A percentile compares a stretch with the other conserved stretches of the same genome.
Evolutionary conservation across 92 coral and sea anemone species (phyloP).

Genomic region (Meandrina meandrites): DNA sequence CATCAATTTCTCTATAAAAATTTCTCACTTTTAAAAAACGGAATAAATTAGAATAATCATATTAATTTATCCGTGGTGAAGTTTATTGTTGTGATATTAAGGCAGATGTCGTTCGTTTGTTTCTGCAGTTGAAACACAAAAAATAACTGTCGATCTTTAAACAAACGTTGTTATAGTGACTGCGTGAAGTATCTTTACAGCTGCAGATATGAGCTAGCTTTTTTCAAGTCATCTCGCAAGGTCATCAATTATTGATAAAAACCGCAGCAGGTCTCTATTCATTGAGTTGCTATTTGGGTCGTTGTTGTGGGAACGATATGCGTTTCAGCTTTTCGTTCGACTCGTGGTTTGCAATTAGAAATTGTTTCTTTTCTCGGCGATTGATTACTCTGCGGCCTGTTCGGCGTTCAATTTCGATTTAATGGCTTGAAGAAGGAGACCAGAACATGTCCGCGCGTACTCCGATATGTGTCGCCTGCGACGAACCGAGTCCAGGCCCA

Average conservation of each 20-base stretch:
- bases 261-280: conserved; percentile 34
- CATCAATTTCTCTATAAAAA: not conserved
- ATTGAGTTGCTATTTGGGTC: conserved; percentile 12
- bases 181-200: not conserved
- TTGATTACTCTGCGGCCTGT: not conserved
- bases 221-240: not conserved
- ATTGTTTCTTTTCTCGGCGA: not conserved
- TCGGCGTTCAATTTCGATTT: not conserved
- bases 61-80: not conserved
- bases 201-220: conserved; percentile 11
- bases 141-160: not conserved
- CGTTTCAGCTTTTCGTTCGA: not conserved
- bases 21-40: not conserved
- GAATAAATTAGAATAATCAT: not conserved
- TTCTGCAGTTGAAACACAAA: not conserved
- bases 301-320: conserved; percentile 43
- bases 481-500: conserved; percentile 91
- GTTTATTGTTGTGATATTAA: not conserved
- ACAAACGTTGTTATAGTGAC: conserved; percentile 17
- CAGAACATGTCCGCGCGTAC: conserved; percentile 24
- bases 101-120: conserved; percentile 23
- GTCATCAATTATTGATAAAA: conserved; percentile 24
- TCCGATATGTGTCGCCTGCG: conserved; percentile 79
- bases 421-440: not conserved
- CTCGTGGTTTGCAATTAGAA: not conserved